A percentile compares a stretch with the other conserved stretches of the same genome.
phyloP scores from a whole-genome alignment of 1,140 invertebrate genomes.

The Spodoptera frugiperda region DNA sequence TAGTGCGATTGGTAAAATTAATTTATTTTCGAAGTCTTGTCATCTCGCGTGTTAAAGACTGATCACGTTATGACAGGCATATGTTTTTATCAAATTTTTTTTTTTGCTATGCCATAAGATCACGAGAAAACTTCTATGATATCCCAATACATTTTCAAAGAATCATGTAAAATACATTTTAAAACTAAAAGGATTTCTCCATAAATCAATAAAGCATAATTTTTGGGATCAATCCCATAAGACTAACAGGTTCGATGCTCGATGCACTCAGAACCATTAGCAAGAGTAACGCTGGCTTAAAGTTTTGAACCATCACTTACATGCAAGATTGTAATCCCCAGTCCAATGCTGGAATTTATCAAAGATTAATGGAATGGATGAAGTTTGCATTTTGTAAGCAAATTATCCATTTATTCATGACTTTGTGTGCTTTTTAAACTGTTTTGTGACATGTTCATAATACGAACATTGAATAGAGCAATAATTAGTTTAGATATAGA shows the following conservation, averaged over 20 bases:
- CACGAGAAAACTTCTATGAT: no score
- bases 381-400: not conserved
- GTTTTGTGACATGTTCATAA: no score
- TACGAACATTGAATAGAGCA: no score
- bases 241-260: not conserved
- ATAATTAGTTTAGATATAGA: no score
- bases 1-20: no score
- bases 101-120: no score
- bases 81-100: no score
- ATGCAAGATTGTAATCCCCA: not conserved
- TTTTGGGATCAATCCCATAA: not conserved
- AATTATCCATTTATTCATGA: not conserved
- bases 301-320: constrained; percentile 11
- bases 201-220: not conserved
- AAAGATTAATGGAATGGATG: not conserved
- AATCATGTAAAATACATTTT: no score
- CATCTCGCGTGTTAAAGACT: no score
- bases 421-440: no score
- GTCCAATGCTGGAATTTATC: not conserved
- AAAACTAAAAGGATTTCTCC: not conserved
- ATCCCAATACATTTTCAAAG: not conserved
- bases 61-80: no score
- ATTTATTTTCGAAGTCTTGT: no score
- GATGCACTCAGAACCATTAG: constrained; percentile 16
- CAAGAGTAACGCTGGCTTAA: constrained; percentile 16